These are phyloP conservation scores for Poeciliopsis turrubarensis DNA, from an alignment of 2,113 vertebrate genomes.

Conservation along the genomic window DNA sequence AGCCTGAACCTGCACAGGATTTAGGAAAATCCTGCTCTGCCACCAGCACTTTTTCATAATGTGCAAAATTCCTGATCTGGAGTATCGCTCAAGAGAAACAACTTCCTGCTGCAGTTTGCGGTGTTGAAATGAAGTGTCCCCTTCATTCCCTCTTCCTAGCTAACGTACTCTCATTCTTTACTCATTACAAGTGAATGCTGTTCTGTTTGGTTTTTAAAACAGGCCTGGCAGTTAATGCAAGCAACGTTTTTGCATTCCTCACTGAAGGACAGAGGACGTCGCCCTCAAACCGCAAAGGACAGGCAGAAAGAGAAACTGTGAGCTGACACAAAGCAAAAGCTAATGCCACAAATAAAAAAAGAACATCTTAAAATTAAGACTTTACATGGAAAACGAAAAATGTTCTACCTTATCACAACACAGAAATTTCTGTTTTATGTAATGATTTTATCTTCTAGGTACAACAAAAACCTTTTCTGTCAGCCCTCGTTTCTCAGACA, in stretches of 20 bases:
- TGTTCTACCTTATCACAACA: too few relatives aligned
- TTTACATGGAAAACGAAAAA: too few relatives aligned
- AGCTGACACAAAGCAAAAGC: not conserved
- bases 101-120: conserved; percentile 54
- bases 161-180: conserved; percentile 73
- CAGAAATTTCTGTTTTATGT: too few relatives aligned
- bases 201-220: conserved; percentile 72
- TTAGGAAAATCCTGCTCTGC: conserved; percentile 75
- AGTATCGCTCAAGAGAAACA: conserved; percentile 42
- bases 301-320: not conserved
- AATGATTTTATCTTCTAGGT: too few relatives aligned
- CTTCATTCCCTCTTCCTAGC: conserved; percentile 41
- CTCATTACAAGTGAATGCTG: conserved; percentile 50
- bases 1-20: conserved; percentile 67
- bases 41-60: conserved; percentile 45
- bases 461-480: not conserved
- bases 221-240: conserved; percentile 61
- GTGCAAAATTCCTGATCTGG: conserved; percentile 58
- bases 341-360: not conserved
- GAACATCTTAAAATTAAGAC: not conserved
- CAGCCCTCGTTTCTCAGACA: not conserved
- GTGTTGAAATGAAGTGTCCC: conserved; percentile 33
- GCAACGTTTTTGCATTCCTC: conserved; percentile 70
- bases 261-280: conserved; percentile 18
- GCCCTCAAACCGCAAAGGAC: conserved; percentile 40